Percentiles rank a stretch among this genome's conserved stretches.
Conservation (phyloP, 2,113 vertebrate genomes). For the Ia io region DNA sequence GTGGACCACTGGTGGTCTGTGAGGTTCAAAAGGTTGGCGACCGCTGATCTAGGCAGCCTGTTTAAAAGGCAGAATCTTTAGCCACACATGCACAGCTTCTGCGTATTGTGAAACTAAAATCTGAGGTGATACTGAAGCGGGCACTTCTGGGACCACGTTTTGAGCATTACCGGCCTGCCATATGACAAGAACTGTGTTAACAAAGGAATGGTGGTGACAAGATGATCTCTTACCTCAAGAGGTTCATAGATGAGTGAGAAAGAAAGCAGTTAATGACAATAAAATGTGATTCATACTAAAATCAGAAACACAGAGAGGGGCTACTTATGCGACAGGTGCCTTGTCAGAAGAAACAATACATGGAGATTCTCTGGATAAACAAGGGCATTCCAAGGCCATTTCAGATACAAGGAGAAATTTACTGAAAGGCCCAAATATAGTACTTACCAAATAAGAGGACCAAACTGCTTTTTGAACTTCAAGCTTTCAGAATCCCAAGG, state of each 20-base stretch:
- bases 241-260: background rate
- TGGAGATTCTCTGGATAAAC: background rate
- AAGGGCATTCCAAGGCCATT: background rate
- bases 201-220: too few relatives aligned
- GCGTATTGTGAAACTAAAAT: background rate
- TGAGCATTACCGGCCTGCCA: background rate
- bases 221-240: background rate
- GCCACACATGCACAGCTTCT: background rate
- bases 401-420: background rate
- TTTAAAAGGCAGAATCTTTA: background rate
- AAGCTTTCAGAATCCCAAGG: background rate
- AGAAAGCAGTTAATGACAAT: background rate
- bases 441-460: background rate
- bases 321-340: background rate
- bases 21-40: too few relatives aligned
- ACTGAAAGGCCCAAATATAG: background rate
- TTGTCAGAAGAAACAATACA: background rate
- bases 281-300: background rate
- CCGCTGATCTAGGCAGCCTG: background rate
- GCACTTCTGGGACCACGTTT: background rate
- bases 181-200: too few relatives aligned
- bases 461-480: background rate
- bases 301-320: background rate
- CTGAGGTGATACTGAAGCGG: background rate
- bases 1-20: too few relatives aligned